Evolutionary conservation across 2,888 invertebrate species (phyloP), one percentile per base, ranked within the genome.

Genomic region (Melangyna quadrimaculata): DNA sequence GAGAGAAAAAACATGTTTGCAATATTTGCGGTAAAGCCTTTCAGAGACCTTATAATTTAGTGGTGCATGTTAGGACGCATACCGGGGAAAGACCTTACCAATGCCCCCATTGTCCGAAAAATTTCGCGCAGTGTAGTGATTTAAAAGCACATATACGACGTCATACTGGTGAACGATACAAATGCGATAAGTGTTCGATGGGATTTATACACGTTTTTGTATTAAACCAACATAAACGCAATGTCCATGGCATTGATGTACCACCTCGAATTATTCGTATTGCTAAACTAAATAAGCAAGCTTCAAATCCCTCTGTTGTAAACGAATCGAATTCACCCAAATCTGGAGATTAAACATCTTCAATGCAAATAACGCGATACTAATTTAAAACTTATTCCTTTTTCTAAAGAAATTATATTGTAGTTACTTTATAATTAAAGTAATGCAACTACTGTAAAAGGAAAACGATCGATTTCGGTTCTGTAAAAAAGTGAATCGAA

Each of bases 1-100:
- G 93, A 7, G 94, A 94, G 83, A 94, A 93, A 82, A 93, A 93
- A 0, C 93, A 93, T 89, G 90, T 93, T 17, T 94, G 94, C 74
- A 89, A 88, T 17, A 89, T 88, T 1, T 92, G 92, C 67, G 91
- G 91, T 0, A 92, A 92, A 86, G 91, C 89, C 7, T 92, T 91
- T 80, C 90, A 91, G 65, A 92, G 93, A 53, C 92, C 93, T 0
- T 94, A 94, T 87, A 94, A 93, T 90, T 88, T 94, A 29, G 92
- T 92, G 0, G 93, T 94, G 24, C 94, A 94, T 87, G 93, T 92
- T 90, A 90, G 93, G 59, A 93, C 93, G 0, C 94, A 94, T 84
- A 94, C 94, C 0, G 93, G 93, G 0, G 91, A 91, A 71, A 88
- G 89, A 51, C 93, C 93, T 0, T 93, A 93, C 87, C 92, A 93